These are phyloP conservation scores for Merodon equestris DNA, from an alignment of 2,888 invertebrate species.

Conservation along the genomic window DNA sequence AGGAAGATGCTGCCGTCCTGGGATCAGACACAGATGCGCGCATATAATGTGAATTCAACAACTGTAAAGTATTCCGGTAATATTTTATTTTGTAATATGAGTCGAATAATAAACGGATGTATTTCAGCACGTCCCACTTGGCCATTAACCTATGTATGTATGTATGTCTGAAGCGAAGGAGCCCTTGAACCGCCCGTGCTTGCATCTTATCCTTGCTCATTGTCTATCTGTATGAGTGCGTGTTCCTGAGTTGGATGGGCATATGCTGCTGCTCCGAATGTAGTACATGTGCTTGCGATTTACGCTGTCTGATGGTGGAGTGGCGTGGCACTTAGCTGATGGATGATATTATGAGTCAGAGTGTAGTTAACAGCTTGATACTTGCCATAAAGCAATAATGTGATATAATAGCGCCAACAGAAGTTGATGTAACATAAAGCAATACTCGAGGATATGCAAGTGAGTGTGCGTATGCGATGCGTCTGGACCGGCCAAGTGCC, in stretches of 20 bases:
- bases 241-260: neutral
- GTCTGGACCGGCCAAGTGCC: neutral
- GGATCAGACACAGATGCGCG: constrained; percentile 57
- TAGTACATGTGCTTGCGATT: constrained; percentile 12
- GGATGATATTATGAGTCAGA: constrained; percentile 64
- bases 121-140: neutral
- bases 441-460: constrained; percentile 26
- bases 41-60: constrained; percentile 65
- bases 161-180: neutral
- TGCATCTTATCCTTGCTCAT: too few species aligned
- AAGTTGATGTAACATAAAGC: constrained; percentile 43
- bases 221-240: neutral
- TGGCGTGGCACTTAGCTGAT: constrained; percentile 62
- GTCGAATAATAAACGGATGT: constrained; percentile 41
- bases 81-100: constrained; percentile 63
- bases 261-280: too few species aligned
- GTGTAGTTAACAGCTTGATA: constrained; percentile 63
- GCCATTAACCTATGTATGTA: constrained; percentile 19
- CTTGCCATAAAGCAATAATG: constrained; percentile 63
- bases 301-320: constrained; percentile 27
- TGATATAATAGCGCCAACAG: constrained; percentile 59
- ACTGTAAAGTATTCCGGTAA: constrained; percentile 64
- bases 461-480: constrained; percentile 14
- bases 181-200: too few species aligned
- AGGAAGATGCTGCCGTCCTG: constrained; percentile 16